Conservation (phyloP, 2,113 vertebrate genomes). For the Hippocampus comes region DNA sequence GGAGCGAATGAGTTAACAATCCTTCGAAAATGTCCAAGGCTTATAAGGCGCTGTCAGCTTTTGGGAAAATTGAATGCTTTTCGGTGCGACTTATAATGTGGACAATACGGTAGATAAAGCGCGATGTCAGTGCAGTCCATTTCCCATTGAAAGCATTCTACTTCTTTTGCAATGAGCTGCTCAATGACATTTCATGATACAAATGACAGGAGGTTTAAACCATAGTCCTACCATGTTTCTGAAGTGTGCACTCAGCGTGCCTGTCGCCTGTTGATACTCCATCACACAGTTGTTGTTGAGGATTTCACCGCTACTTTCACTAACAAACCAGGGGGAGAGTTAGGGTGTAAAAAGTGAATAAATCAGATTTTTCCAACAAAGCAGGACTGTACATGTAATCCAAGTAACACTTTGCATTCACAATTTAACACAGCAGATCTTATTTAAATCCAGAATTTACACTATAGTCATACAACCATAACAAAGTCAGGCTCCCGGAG, state of each 20-base stretch:
- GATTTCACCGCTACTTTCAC: conserved; percentile 91
- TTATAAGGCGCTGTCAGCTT: no score
- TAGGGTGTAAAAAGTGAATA: neutral
- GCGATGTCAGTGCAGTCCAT: no score
- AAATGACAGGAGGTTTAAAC: neutral
- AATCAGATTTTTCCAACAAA: neutral
- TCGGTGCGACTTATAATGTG: no score
- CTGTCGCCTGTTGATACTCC: conserved; percentile 91
- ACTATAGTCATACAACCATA: neutral
- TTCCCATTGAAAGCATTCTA: no score
- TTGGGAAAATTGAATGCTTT: no score
- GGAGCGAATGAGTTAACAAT: no score
- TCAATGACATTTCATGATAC: neutral
- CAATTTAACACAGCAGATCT: neutral
- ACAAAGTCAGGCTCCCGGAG: neutral
- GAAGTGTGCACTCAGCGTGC: conserved; percentile 90
- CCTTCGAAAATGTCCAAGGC: no score
- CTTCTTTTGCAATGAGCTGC: no score
- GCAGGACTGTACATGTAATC: neutral
- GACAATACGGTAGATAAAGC: no score
- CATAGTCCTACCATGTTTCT: conserved; percentile 84
- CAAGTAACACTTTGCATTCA: neutral
- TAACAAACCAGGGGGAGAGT: conserved; percentile 40
- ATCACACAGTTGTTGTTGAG: conserved; percentile 93
- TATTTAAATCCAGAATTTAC: neutral